Conservation (phyloP, 2,888 invertebrate genomes). For the Apomyelois bistriatella region DNA sequence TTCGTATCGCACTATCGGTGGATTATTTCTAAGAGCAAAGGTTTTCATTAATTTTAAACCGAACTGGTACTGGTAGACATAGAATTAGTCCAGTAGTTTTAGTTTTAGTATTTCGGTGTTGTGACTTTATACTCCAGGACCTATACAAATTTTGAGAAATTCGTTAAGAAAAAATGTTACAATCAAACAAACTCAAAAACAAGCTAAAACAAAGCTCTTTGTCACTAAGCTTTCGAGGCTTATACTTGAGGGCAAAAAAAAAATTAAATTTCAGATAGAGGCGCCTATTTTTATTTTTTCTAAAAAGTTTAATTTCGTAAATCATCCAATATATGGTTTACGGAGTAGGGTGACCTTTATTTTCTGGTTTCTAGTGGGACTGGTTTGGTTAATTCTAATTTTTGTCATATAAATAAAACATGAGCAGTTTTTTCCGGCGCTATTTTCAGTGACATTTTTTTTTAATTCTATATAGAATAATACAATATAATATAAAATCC, state of each 20-base stretch:
- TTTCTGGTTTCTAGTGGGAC: not conserved
- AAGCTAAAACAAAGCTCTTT: constrained; percentile 47
- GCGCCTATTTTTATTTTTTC: not conserved
- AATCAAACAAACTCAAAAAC: constrained; percentile 19
- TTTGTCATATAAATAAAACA: too few relatives aligned
- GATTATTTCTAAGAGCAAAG: too few relatives aligned
- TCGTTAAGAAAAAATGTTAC: not conserved
- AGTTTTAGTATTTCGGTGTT: too few relatives aligned
- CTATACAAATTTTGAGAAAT: not conserved
- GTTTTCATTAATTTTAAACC: too few relatives aligned
- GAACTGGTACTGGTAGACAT: too few relatives aligned
- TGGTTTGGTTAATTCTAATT: not conserved
- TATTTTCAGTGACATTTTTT: too few relatives aligned
- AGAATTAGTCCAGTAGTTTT: too few relatives aligned
- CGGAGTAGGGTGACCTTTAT: not conserved
- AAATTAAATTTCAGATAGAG: constrained; percentile 43
- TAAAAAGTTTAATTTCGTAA: not conserved
- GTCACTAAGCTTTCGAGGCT: constrained; percentile 37
- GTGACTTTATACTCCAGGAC: too few relatives aligned
- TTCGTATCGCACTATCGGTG: too few relatives aligned
- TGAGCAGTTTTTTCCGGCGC: too few relatives aligned
- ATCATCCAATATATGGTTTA: not conserved
- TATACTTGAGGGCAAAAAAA: constrained; percentile 41
- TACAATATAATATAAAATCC: too few relatives aligned
- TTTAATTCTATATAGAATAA: too few relatives aligned